Conservation (phyloP, 1,140 invertebrate species). For the Druon quercuslanigerum region DNA sequence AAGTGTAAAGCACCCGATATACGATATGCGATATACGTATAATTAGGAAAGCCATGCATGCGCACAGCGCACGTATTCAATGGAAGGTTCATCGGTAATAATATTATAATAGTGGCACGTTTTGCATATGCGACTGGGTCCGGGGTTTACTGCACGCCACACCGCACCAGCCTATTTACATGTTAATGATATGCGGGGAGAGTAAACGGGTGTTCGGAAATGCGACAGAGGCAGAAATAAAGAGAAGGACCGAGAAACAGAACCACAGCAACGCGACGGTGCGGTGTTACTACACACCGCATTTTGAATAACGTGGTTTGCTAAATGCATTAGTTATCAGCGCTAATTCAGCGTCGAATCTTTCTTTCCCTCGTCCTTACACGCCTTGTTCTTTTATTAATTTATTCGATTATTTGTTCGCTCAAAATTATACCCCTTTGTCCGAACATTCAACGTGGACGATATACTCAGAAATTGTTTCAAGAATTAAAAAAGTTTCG, state of each 20-base stretch:
- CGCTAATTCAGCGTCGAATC: constrained; percentile 63
- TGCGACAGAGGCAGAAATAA: neutral
- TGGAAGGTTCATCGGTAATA: constrained; percentile 72
- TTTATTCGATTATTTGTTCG: constrained; percentile 55
- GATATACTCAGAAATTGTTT: constrained; percentile 20
- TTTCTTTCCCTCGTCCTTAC: constrained; percentile 32
- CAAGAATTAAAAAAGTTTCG: neutral
- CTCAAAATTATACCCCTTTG: constrained; percentile 31
- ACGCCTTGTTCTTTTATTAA: constrained; percentile 38
- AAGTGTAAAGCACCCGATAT: constrained; percentile 40
- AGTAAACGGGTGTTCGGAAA: constrained; percentile 34
- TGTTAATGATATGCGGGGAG: constrained; percentile 70
- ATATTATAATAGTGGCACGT: constrained; percentile 73
- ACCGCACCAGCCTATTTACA: constrained; percentile 63
- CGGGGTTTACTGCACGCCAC: constrained; percentile 52
- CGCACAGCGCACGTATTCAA: constrained; percentile 61
- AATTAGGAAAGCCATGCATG: constrained; percentile 68
- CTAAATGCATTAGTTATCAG: constrained; percentile 69
- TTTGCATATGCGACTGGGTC: constrained; percentile 69
- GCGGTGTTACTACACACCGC: constrained; percentile 46
- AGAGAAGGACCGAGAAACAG: constrained; percentile 34
- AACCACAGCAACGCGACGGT: constrained; percentile 30
- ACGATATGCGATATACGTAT: constrained; percentile 48
- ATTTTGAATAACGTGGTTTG: constrained; percentile 64
- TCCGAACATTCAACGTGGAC: neutral